Conservation (phyloP, 2,888 invertebrate genomes). For the Gastrophysa polygoni region DNA sequence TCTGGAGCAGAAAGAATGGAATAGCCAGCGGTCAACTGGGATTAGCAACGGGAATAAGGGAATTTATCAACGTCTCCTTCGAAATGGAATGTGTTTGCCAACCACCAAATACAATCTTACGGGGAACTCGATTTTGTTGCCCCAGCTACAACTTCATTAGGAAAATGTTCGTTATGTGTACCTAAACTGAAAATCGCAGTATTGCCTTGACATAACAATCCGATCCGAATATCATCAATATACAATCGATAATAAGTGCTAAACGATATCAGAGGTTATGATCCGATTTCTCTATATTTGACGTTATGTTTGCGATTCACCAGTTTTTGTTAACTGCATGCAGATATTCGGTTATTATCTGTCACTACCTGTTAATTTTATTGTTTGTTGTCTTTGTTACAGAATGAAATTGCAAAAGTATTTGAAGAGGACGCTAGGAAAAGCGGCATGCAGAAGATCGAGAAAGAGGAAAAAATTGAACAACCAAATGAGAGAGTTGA, state of each 20-base stretch:
- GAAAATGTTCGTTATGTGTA: no score
- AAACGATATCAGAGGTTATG: no score
- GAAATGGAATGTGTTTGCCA: slow-evolving; percentile 18
- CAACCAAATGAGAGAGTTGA: neutral
- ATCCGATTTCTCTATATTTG: no score
- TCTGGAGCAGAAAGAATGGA: slow-evolving; percentile 47
- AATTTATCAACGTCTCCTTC: slow-evolving; percentile 43
- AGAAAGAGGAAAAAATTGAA: slow-evolving; percentile 30
- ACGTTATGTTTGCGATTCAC: no score
- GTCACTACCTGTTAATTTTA: neutral
- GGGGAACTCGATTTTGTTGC: slow-evolving; percentile 3
- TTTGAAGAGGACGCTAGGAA: slow-evolving; percentile 43
- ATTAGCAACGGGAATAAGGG: slow-evolving; percentile 56
- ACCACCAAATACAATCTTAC: slow-evolving; percentile 14
- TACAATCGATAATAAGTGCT: no score
- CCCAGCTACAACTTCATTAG: neutral
- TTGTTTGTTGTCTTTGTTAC: slow-evolving; percentile 32
- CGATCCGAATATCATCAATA: no score
- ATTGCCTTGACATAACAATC: no score
- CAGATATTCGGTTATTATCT: no score
- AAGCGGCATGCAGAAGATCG: slow-evolving; percentile 27
- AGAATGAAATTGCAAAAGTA: slow-evolving; percentile 49
- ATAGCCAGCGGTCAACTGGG: slow-evolving; percentile 48
- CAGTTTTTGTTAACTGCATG: no score
- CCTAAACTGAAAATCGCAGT: no score